Conservation (phyloP, 1,140 invertebrate genomes). For the Hormaphis cornu region DNA sequence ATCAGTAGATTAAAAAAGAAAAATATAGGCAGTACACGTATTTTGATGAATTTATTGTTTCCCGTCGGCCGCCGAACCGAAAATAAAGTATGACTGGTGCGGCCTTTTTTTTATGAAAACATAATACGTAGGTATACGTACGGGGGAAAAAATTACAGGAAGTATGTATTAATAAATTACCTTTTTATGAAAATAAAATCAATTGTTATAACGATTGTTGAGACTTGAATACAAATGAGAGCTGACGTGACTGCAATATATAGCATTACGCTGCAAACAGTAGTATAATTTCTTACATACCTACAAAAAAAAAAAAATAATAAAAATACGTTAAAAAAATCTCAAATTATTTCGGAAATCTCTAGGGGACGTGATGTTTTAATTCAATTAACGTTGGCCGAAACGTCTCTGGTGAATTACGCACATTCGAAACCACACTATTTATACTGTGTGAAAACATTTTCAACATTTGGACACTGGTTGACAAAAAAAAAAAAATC, state of each 20-base stretch:
- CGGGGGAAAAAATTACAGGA: conserved; percentile 27
- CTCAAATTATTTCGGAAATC: conserved; percentile 2
- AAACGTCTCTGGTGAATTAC: not conserved
- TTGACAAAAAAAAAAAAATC: too few relatives aligned
- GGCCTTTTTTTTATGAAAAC: conserved; percentile 28
- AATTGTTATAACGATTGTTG: conserved; percentile 30
- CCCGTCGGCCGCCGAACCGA: not conserved
- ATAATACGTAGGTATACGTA: conserved; percentile 9
- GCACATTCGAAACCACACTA: not conserved
- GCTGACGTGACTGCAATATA: conserved; percentile 28
- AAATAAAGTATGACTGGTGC: conserved; percentile 16
- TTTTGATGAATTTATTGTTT: conserved; percentile 28
- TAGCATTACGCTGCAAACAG: conserved; percentile 15
- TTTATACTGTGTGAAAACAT: not conserved
- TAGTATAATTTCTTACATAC: conserved; percentile 25
- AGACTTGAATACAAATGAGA: conserved; percentile 31
- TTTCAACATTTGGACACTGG: not conserved
- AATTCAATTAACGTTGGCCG: not conserved
- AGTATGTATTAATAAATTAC: conserved; percentile 31
- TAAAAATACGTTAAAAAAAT: not conserved
- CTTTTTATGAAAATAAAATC: conserved; percentile 32
- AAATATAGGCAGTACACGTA: not conserved
- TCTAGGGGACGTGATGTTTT: conserved; percentile 18
- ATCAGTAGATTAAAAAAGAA: not conserved
- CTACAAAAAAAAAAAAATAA: too few relatives aligned